Evolutionary conservation across 2,113 vertebrate genomes (phyloP), one percentile per base, ranked within the genome.

Genomic region (Stegostoma tigrinum): DNA sequence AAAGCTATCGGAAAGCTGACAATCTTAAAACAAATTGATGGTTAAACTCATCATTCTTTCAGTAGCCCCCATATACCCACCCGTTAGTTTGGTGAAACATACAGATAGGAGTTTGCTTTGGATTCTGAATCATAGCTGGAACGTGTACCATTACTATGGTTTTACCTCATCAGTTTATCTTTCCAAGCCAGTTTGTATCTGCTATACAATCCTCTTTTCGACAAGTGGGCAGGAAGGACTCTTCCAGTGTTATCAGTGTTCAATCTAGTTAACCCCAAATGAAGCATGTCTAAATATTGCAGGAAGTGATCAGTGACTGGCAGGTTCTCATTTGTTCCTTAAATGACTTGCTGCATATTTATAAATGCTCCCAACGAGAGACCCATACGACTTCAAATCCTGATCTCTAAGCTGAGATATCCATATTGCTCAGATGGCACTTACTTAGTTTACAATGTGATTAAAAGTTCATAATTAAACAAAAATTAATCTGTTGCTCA

Each of bases 201-300:
- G 34, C 38, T 19, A 24, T 30, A 7, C 5, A 42, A 23, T 75
- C 34, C 89, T 91, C 64, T 30, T 5, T 48, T 75, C 66, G 66
- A 27, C 45, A 70, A 38, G 8, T 15, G 12, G 30, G 93, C 7
- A 70, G 21, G 34, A 45, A 72, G 24, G 42, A 95, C 96, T 96
- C 97, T 97, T 97, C 97, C 98, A 98, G 97, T 70, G 94, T 8
- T 95, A 34, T 52, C 67, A 72, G 66, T 19, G 38, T 27, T 27
- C 42, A 30, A 15, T 27, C 68, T 52, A 7, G 67, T 14, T 52
- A 48, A 75, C 30, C 27, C 4, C 67, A 48, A 24, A 34, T 30
- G 14, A 72, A 38, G 45, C 66, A 19, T 95, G 94, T 23, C 75
- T 30, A 52, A 48, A 45, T 72, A 52, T 24, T 52, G 67, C 27